Conservation (phyloP, 2,888 invertebrate species). For the Criorhina ranunculi region DNA sequence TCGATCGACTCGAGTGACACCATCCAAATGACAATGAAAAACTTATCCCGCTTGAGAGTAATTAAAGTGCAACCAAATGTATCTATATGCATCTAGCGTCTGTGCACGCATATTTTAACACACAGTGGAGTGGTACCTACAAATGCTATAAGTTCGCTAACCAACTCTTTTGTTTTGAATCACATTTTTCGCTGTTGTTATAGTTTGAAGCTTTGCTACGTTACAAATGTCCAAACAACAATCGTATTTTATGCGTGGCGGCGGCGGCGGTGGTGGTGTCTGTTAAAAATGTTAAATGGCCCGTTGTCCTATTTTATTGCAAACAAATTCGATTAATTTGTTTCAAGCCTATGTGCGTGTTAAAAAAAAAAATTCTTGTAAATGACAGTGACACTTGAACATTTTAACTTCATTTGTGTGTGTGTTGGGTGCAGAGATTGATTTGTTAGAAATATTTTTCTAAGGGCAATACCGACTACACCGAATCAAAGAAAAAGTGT, state of each 20-base stretch:
- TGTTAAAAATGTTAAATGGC: conserved; percentile 47
- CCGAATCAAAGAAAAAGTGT: conserved; percentile 54
- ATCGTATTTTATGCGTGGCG: conserved; percentile 6
- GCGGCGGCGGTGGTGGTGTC: conserved; percentile 14
- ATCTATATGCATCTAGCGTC: conserved; percentile 4
- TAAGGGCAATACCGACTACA: conserved; percentile 3
- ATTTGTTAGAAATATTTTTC: conserved; percentile 12
- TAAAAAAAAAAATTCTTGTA: conserved; percentile 6
- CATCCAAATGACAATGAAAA: conserved; percentile 58
- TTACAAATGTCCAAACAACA: conserved; percentile 46
- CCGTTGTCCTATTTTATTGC: conserved; percentile 64
- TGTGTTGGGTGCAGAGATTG: conserved; percentile 4
- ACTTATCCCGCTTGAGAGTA: conserved; percentile 58
- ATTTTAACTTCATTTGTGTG: not conserved
- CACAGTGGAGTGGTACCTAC: no score
- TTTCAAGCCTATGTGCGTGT: conserved; percentile 4
- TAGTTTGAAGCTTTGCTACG: conserved; percentile 23
- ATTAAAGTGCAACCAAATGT: conserved; percentile 62
- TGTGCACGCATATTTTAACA: conserved; percentile 49
- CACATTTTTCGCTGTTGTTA: conserved; percentile 42
- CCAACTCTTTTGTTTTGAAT: conserved; percentile 67
- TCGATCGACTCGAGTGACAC: conserved; percentile 31
- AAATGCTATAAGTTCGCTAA: conserved; percentile 40
- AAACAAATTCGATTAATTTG: conserved; percentile 64
- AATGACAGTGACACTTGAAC: conserved; percentile 38